Conservation (phyloP, 2,888 invertebrate species). For the Dasysyrphus tricinctus region DNA sequence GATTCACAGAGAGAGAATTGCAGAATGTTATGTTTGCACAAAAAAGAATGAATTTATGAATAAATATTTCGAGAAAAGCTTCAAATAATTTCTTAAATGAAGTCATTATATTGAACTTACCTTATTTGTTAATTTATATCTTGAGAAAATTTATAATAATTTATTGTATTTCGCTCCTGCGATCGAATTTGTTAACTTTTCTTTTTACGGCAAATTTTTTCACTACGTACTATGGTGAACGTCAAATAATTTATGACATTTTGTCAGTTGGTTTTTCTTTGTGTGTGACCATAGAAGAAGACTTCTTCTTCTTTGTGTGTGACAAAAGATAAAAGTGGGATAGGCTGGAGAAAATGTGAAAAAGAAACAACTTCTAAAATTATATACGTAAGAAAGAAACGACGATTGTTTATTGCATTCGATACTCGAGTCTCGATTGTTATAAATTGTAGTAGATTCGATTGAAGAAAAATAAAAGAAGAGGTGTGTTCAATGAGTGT, state of each 20-base stretch:
- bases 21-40: not conserved
- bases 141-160: not conserved
- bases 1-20: slow-evolving; percentile 52
- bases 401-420: not conserved
- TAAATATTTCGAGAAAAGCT: not conserved
- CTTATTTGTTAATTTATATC: not conserved
- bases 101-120: not conserved
- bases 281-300: slow-evolving; percentile 44
- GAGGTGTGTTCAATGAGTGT: not conserved
- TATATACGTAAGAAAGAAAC: not conserved
- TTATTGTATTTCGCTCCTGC: not conserved
- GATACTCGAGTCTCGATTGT: slow-evolving; percentile 38
- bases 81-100: not conserved
- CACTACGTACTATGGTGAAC: slow-evolving; percentile 42
- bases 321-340: slow-evolving; percentile 59
- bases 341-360: slow-evolving; percentile 32
- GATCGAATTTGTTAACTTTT: slow-evolving; percentile 3
- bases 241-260: slow-evolving; percentile 63
- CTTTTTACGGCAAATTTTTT: not conserved
- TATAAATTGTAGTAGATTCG: slow-evolving; percentile 10
- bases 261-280: slow-evolving; percentile 5
- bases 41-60: not conserved
- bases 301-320: slow-evolving; percentile 39
- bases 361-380: not conserved
- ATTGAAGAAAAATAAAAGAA: not conserved